These are phyloP conservation scores for Hystrix brachyura DNA, from an alignment of 2,113 vertebrate genomes.

Conservation along the genomic window DNA sequence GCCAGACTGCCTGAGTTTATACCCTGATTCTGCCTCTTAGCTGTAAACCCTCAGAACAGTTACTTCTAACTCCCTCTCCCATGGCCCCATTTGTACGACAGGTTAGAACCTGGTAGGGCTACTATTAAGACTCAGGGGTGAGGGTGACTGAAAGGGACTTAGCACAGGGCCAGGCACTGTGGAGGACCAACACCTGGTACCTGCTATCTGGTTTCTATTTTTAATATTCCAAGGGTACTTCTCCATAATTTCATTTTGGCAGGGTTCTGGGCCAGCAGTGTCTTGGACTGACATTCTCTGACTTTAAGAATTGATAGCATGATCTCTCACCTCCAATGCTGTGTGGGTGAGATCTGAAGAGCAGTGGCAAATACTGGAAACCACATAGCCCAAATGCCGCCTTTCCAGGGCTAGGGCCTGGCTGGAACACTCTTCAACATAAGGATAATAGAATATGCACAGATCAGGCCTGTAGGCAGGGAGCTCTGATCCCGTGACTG, in stretches of 20 bases:
- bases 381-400: neutral
- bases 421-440: neutral
- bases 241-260: neutral
- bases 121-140: neutral
- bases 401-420: neutral
- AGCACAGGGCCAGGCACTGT: neutral
- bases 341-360: neutral
- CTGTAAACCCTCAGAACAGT: neutral
- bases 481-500: neutral
- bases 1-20: neutral
- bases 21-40: neutral
- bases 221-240: constrained; percentile 9
- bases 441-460: accelerated
- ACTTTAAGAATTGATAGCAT: neutral
- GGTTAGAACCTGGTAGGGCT: neutral
- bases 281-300: neutral
- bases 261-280: neutral
- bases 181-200: neutral
- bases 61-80: neutral
- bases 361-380: neutral
- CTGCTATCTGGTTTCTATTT: neutral
- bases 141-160: neutral
- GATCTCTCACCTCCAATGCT: neutral
- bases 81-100: neutral
- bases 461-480: neutral